Evolutionary conservation across 2,113 vertebrate genomes (phyloP).

Genomic region (Coracopsis vasa): DNA sequence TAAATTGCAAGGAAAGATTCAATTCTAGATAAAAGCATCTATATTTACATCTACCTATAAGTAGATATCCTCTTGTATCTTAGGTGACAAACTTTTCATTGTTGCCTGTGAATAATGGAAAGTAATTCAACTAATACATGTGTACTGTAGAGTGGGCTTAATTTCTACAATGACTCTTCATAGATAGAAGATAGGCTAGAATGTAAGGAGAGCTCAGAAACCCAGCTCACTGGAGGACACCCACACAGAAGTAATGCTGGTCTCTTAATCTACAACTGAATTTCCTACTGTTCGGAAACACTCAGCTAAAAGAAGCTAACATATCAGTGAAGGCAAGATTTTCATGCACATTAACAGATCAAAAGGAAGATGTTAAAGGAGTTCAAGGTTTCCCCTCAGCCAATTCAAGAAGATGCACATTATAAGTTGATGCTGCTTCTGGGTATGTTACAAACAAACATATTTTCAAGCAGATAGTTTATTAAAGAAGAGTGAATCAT

Average conservation of each 20-base stretch:
- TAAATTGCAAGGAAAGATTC: neutral
- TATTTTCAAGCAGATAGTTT: neutral
- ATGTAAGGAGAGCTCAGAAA: neutral
- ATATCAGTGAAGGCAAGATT: neutral
- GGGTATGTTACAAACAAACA: neutral
- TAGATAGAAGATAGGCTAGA: neutral
- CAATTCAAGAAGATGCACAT: neutral
- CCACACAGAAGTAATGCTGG: neutral
- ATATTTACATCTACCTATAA: neutral
- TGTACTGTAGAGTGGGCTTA: neutral
- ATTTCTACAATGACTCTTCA: neutral
- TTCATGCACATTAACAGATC: neutral
- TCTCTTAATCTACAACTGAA: neutral
- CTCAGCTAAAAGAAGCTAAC: neutral
- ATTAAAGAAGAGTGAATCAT: neutral
- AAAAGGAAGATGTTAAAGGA: neutral
- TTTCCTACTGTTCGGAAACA: neutral
- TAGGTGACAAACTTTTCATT: neutral
- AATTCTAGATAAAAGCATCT: neutral
- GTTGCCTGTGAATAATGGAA: neutral
- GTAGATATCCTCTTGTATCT: neutral
- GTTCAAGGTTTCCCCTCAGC: neutral
- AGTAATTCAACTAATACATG: neutral
- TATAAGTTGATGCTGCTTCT: neutral
- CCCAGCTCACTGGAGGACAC: neutral